These are phyloP conservation scores for Cynoglossus semilaevis DNA, from an alignment of 2,113 vertebrate genomes.

Conservation along the genomic window DNA sequence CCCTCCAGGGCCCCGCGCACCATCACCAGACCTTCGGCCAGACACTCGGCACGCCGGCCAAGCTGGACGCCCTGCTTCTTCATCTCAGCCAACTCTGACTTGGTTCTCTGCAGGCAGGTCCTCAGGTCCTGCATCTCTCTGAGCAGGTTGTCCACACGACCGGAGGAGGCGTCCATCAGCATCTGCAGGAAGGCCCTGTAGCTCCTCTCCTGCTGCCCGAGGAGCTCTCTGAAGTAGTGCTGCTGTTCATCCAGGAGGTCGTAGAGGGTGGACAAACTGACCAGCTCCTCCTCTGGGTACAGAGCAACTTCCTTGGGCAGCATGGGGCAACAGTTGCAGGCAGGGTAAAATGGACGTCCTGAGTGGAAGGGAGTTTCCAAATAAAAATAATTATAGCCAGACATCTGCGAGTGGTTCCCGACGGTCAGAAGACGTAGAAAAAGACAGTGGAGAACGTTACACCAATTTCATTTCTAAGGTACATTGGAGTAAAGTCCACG, in stretches of 20 bases:
- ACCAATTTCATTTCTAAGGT: not conserved
- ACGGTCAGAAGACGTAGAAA: not conserved
- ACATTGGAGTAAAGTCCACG: not conserved
- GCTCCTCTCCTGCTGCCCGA: conserved; percentile 73
- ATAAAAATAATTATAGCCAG: conserved; percentile 28
- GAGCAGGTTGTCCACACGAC: conserved; percentile 65
- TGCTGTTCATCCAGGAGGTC: conserved; percentile 75
- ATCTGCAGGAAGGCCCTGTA: conserved; percentile 71
- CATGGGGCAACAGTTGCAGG: conserved; percentile 52
- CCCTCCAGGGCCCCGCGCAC: conserved; percentile 61
- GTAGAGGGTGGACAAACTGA: conserved; percentile 60
- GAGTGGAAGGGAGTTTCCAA: conserved; percentile 12
- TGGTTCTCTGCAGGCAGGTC: conserved; percentile 54
- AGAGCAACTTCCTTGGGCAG: conserved; percentile 57
- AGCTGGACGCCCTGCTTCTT: conserved; percentile 55
- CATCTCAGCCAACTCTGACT: conserved; percentile 58
- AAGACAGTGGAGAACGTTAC: not conserved
- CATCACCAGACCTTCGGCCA: conserved; percentile 67
- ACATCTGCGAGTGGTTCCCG: conserved; percentile 37
- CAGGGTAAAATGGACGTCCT: conserved; percentile 16
- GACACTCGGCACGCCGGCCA: conserved; percentile 51
- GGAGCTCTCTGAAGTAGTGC: conserved; percentile 66
- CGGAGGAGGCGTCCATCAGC: conserved; percentile 65
- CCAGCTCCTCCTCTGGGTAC: conserved; percentile 60
- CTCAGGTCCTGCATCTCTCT: conserved; percentile 72